Conservation (phyloP, 2,797 vertebrate genomes). For the Enteromius afrohamiltoni region DNA sequence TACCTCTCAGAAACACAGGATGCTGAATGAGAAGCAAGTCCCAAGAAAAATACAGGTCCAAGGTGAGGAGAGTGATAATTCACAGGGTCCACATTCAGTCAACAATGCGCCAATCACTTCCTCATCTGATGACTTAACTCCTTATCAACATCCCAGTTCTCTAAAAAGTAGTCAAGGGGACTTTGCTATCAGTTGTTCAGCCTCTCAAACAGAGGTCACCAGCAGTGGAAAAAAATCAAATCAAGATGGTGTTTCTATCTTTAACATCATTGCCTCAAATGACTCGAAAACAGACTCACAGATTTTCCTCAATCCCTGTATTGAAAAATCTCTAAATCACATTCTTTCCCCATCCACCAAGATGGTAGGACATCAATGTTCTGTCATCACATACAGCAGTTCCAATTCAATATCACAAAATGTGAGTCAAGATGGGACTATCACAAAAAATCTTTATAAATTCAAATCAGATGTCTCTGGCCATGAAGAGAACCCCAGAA, state of each 20-base stretch:
- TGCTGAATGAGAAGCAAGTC: constrained; percentile 68
- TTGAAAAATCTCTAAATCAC: constrained; percentile 71
- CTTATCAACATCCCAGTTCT: constrained; percentile 72
- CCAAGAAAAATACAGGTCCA: constrained; percentile 68
- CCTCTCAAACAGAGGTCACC: constrained; percentile 60
- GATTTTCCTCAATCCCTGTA: constrained; percentile 71
- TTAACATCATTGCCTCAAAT: constrained; percentile 68
- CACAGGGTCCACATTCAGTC: constrained; percentile 71
- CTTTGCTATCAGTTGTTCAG: constrained; percentile 36
- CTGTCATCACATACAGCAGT: constrained; percentile 72
- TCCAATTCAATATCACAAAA: constrained; percentile 43
- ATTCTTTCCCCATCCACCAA: constrained; percentile 73
- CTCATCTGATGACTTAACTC: constrained; percentile 73
- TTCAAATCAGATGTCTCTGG: constrained; percentile 73
- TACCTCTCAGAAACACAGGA: constrained; percentile 66
- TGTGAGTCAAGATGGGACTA: constrained; percentile 28
- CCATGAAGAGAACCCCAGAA: constrained; percentile 76
- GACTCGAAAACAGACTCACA: constrained; percentile 61
- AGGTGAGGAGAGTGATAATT: constrained; percentile 64
- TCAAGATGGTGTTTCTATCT: constrained; percentile 66
- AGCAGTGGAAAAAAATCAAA: constrained; percentile 78
- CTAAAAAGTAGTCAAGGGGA: constrained; percentile 37
- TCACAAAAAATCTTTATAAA: constrained; percentile 68
- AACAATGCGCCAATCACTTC: constrained; percentile 68
- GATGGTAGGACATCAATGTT: constrained; percentile 69